Evolutionary conservation across 2,888 invertebrate species (phyloP).

Genomic region (Bruchidius siliquastri): DNA sequence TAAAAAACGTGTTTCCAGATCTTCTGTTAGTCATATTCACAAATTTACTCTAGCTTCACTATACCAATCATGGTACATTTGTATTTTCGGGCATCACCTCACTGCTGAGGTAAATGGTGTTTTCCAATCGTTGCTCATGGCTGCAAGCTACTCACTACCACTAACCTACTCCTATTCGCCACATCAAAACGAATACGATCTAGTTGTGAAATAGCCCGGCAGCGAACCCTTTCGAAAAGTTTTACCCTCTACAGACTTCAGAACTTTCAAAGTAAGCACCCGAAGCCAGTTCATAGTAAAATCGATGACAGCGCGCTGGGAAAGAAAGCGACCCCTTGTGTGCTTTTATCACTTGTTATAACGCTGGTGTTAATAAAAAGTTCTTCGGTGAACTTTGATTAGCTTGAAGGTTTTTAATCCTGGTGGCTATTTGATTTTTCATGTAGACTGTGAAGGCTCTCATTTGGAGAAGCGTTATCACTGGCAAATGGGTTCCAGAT

Average conservation of each 20-base stretch:
- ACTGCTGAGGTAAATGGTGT: too few species aligned
- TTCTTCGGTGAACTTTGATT: background rate
- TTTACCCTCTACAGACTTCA: background rate
- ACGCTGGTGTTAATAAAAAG: background rate
- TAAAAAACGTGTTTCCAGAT: too few species aligned
- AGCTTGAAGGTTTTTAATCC: background rate
- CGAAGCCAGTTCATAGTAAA: background rate
- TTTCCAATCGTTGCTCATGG: too few species aligned
- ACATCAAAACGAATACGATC: background rate
- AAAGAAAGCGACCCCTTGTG: background rate
- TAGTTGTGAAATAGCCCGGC: background rate
- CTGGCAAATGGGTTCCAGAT: too few species aligned
- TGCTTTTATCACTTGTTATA: background rate
- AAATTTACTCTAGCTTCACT: too few species aligned
- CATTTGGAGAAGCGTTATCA: too few species aligned
- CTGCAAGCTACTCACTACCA: background rate
- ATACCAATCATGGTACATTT: too few species aligned
- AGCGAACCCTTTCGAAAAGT: background rate
- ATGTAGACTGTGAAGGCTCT: too few species aligned
- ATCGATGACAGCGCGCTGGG: background rate
- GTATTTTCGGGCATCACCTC: too few species aligned
- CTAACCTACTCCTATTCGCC: background rate
- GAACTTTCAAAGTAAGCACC: background rate
- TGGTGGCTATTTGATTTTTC: background rate
- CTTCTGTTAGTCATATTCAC: too few species aligned